Conservation (phyloP, 2,113 vertebrate species). For the Erinaceus europaeus region DNA sequence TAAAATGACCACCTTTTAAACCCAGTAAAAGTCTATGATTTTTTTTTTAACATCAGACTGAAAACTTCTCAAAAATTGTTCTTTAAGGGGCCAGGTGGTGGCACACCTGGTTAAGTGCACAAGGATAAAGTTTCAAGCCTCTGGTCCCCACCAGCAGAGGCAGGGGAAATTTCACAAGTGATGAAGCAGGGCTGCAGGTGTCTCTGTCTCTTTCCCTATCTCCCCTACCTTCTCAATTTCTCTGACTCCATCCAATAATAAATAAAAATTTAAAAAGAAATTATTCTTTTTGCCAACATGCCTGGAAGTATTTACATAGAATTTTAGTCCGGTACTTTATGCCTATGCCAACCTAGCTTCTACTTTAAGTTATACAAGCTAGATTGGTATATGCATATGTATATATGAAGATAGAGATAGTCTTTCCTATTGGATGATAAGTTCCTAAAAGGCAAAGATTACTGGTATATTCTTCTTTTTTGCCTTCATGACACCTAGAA, state of each 20-base stretch:
- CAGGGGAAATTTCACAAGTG: no score
- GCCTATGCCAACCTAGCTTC: not conserved
- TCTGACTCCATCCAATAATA: no score
- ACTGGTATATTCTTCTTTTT: not conserved
- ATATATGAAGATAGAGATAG: no score
- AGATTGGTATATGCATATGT: no score
- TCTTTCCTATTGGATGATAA: not conserved
- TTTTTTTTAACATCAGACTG: not conserved
- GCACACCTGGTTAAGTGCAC: no score
- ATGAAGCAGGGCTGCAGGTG: no score
- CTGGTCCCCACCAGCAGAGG: no score
- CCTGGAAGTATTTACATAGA: slow-evolving; percentile 73
- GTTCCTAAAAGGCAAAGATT: not conserved
- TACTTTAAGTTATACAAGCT: not conserved
- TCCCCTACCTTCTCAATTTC: no score
- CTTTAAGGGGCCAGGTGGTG: no score
- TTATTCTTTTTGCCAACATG: slow-evolving; percentile 67
- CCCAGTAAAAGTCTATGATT: not conserved
- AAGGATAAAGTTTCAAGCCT: no score
- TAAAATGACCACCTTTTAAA: not conserved
- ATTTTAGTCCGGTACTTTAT: slow-evolving; percentile 68
- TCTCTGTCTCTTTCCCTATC: no score
- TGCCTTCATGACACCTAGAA: not conserved
- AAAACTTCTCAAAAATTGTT: not conserved
- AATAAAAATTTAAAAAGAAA: not conserved